Evolutionary conservation across 2,888 invertebrate species (phyloP), one percentile per base, ranked within the genome.

Genomic region (Lamellibrachia satsuma): DNA sequence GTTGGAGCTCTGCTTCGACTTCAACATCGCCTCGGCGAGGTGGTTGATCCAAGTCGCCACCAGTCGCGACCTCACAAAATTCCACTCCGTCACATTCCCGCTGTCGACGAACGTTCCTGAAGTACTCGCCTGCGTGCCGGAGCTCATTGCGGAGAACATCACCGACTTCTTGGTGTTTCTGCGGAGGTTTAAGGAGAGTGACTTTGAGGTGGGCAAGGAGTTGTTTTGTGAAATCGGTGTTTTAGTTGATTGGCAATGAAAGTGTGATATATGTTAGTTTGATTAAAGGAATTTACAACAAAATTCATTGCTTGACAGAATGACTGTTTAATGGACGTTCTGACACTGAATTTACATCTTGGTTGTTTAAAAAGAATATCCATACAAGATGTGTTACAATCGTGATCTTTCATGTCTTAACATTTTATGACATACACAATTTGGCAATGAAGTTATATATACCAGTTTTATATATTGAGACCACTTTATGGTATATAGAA

Each of bases 121-220:
- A 7, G 94, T 94, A 92, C 95, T 97, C 92, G 94, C 98, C 95
- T 94, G 98, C 96, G 97, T 99, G 95, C 99, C 99, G 91, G 99
- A 99, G 96, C 98, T 98, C 96, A 97, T 99, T 75, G 97, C 98
- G 92, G 99, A 99, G 96, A 99, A 99, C 96, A 97, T 98, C 92
- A 98, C 98, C 55, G 98, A 98, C 92, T 98, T 98, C 96, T 97
- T 99, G 94, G 97, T 98, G 94, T 98, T 98, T 93, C 97, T 96
- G 15, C 95, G 96, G 91, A 94, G 96, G 60, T 96, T 96, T 93
- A 96, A 96, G 92, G 96, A 96, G 93, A 93, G 94, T n/a, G 94
- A 95, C 93, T 96, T 94, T 94, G 95, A 96, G 95, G 96, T 96
- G 94, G 93, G 93, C 52, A 15, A 75, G n/a, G n/a, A 22, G 22